Base-by-base conservation (phyloP, 2,888 invertebrate species). In the Drosophila mayaguana region DNA sequence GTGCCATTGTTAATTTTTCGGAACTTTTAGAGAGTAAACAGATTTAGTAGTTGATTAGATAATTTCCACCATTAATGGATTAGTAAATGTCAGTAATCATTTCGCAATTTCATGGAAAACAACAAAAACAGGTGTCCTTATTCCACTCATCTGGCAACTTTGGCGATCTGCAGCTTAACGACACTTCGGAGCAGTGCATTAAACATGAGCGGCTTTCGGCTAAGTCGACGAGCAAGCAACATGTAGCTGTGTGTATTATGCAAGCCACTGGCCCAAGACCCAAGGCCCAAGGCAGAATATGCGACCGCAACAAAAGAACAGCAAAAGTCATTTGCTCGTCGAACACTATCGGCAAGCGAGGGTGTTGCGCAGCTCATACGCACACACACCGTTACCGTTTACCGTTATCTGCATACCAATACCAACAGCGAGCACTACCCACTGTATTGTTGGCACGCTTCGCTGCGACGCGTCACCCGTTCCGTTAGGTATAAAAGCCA, bases 401-500 rank as follows among this genome's bases (percentile, higher is more conserved):
- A 50, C 69, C 71, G 65, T 69, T 78, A 78, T 78, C 78, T 78
- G 40, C n/a, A 43, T 45, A 57, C 43, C 54, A 48, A 69, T 57
- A 69, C 51, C 48, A 53, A 40, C 12, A 12, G 34, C 32, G 40
- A 40, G 32, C 32, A 14, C 36, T 36, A 7, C 34, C 16, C 32
- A 34, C 55, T 14, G 36, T 63, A 59, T 66, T 63, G 65, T 28
- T 61, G 50, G 56, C 43, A 11, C 57, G 65, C 42, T 46, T 25
- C 40, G 63, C 20, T 38, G 51, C 76, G 38, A 54, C 36, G 36
- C 73, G 77, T 69, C 69, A 68, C 75, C 65, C 66, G 63, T 67
- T 77, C 63, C 63, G 73, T 53, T 64, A 56, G 67, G 74, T 90
- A 90, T 90, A 90, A 88, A 88, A 84, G 84, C 79, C 59, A 79